These are phyloP conservation scores for Varanus komodoensis DNA, from an alignment of 2,113 vertebrate genomes.

Conservation along the genomic window DNA sequence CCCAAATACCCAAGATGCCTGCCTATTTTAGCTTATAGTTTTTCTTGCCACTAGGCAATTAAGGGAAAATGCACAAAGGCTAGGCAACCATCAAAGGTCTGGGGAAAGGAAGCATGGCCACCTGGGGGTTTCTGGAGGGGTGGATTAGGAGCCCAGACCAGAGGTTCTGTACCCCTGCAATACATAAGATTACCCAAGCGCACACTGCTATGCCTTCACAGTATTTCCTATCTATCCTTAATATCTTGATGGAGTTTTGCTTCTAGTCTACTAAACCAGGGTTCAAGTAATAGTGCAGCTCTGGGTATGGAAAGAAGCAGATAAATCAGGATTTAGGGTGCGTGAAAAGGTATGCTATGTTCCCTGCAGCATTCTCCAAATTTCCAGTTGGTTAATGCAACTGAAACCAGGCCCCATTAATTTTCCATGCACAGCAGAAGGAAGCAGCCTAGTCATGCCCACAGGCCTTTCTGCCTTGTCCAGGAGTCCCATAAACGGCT, in stretches of 20 bases:
- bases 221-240: neutral
- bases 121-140: too few species aligned
- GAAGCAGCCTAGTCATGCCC: too few species aligned
- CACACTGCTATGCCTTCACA: neutral
- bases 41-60: too few species aligned
- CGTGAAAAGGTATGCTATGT: neutral
- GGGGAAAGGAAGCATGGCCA: too few species aligned
- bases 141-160: too few species aligned
- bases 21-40: too few species aligned
- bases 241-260: neutral
- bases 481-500: neutral
- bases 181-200: neutral
- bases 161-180: too few species aligned
- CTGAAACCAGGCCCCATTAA: neutral
- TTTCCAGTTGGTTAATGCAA: neutral
- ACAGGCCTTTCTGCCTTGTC: neutral
- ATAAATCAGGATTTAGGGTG: neutral
- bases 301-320: neutral
- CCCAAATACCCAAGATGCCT: too few species aligned
- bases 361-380: neutral
- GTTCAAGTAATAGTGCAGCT: conserved; percentile 12
- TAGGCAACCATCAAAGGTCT: too few species aligned
- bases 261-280: neutral
- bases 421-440: neutral
- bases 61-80: too few species aligned